These are phyloP conservation scores for Catostylus mosaicus DNA, from an alignment of 30 jellyfish, hydroid and myxozoan genomes.

Conservation along the genomic window DNA sequence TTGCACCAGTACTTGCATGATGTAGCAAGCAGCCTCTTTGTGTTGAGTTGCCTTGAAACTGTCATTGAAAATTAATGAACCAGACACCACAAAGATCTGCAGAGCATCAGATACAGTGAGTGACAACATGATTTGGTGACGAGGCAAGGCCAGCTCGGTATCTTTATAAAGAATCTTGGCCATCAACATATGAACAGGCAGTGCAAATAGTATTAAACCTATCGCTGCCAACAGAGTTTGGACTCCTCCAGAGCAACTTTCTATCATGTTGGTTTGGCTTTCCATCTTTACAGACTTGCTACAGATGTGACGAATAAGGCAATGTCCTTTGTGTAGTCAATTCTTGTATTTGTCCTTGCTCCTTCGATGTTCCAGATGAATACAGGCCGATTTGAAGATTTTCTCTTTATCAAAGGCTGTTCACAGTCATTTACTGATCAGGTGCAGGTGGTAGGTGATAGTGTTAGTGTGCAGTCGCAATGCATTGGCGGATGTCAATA, in stretches of 20 bases:
- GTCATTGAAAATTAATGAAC: not conserved
- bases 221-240: not conserved
- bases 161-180: not conserved
- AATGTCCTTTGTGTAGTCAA: too few species aligned
- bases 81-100: not conserved
- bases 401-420: too few species aligned
- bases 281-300: not conserved
- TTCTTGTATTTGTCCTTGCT: too few species aligned
- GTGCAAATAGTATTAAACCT: not conserved
- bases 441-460: too few species aligned
- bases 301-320: too few species aligned
- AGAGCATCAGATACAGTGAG: constrained; percentile 13
- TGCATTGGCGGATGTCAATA: too few species aligned
- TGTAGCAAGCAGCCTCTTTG: not conserved
- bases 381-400: too few species aligned
- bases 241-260: not conserved
- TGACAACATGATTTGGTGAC: constrained; percentile 16
- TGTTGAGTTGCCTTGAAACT: not conserved
- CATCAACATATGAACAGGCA: not conserved
- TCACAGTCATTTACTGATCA: too few species aligned
- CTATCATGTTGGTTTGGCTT: not conserved
- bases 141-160: not conserved
- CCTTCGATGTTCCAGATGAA: too few species aligned
- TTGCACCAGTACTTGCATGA: not conserved
- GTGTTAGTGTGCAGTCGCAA: too few species aligned